Evolutionary conservation across 1,140 invertebrate genomes (phyloP).

Genomic region (Macrobrachium nipponense): DNA sequence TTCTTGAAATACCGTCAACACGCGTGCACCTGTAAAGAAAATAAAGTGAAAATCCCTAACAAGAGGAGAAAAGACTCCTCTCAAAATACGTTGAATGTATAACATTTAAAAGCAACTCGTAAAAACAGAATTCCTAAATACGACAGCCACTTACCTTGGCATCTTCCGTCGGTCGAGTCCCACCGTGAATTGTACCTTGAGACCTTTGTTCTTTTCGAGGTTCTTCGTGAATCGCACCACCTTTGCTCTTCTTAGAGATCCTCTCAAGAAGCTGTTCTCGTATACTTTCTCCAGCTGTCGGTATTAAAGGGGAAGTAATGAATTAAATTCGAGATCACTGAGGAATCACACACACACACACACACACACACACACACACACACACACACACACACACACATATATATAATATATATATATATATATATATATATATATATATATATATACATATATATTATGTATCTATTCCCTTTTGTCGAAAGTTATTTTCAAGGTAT

Average conservation of each 20-base stretch:
- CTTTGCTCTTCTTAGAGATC: conserved; percentile 34
- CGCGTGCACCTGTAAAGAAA: too few relatives aligned
- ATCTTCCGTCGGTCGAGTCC: conserved; percentile 82
- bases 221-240: conserved; percentile 39
- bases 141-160: conserved; percentile 71
- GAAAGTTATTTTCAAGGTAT: too few relatives aligned
- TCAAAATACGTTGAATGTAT: too few relatives aligned
- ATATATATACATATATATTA: background rate
- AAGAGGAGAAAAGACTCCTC: background rate
- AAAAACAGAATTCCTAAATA: too few relatives aligned
- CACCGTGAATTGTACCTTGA: conserved; percentile 81
- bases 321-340: background rate
- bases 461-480: too few relatives aligned
- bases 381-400: too few relatives aligned
- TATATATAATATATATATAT: too few relatives aligned
- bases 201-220: conserved; percentile 49
- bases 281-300: conserved; percentile 55
- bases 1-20: too few relatives aligned
- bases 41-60: too few relatives aligned
- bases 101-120: too few relatives aligned
- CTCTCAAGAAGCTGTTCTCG: conserved; percentile 55
- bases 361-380: too few relatives aligned
- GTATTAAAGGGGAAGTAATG: background rate
- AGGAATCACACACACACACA: too few relatives aligned
- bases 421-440: background rate